Evolutionary conservation across 2,113 vertebrate species (phyloP).

Genomic region (Osmerus eperlanus): DNA sequence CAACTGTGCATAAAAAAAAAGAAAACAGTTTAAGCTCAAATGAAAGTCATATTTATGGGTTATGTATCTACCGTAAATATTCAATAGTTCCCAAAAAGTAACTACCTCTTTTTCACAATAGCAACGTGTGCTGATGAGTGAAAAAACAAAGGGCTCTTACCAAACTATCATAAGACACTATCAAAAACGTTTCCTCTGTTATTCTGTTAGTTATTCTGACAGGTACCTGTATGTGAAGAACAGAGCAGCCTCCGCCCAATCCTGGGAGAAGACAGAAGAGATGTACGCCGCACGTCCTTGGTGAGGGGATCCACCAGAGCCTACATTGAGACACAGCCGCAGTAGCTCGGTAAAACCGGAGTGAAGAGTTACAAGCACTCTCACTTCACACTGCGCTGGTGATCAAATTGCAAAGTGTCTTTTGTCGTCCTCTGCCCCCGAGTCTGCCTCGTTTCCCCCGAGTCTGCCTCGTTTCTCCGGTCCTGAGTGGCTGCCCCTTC

Average conservation of each 20-base stretch:
- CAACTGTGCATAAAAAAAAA: too few species aligned
- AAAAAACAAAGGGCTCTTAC: too few species aligned
- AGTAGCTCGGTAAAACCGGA: conserved; percentile 15
- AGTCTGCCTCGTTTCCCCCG: conserved; percentile 33
- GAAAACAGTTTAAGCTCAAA: too few species aligned
- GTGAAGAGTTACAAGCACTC: conserved; percentile 33
- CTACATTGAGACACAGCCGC: conserved; percentile 22
- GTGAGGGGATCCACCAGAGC: conserved; percentile 32
- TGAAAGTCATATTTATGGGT: too few species aligned
- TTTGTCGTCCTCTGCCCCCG: conserved; percentile 38
- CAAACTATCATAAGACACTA: too few species aligned
- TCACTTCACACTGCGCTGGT: conserved; percentile 29
- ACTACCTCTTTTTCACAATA: conserved; percentile 56
- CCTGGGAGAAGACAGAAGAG: conserved; percentile 19
- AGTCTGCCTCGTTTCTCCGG: conserved; percentile 26
- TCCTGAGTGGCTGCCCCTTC: conserved; percentile 5
- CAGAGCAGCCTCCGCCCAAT: background rate
- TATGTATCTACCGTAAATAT: too few species aligned
- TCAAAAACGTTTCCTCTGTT: too few species aligned
- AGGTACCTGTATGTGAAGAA: too few species aligned
- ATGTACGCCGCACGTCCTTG: conserved; percentile 49
- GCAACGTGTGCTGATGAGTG: too few species aligned
- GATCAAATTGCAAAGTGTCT: conserved; percentile 34
- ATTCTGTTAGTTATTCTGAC: too few species aligned
- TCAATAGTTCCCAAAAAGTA: background rate